These are phyloP conservation scores for Heterodera filipjevi DNA, from an alignment of 2,888 invertebrate genomes.

Conservation along the genomic window DNA sequence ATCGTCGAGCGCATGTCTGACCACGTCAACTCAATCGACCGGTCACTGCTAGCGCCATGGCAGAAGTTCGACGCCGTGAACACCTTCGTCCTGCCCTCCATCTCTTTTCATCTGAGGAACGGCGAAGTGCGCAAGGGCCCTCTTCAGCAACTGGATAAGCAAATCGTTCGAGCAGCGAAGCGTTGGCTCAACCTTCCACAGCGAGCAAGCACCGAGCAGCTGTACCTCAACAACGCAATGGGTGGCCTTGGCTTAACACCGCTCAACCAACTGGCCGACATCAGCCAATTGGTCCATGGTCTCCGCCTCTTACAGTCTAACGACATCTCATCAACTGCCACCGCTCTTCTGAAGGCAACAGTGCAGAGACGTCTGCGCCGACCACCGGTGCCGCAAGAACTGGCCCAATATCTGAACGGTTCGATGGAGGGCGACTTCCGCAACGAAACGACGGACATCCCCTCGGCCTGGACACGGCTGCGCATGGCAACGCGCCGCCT, in stretches of 20 bases:
- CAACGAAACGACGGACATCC: background rate
- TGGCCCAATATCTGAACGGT: slow-evolving; percentile 17
- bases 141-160: slow-evolving; percentile 64
- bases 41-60: slow-evolving; percentile 33
- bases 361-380: background rate
- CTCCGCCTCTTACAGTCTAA: background rate
- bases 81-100: slow-evolving; percentile 29
- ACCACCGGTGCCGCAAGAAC: background rate
- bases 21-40: slow-evolving; percentile 18
- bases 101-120: slow-evolving; percentile 26
- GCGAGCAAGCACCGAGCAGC: background rate
- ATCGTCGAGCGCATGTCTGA: background rate
- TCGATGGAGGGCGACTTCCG: slow-evolving; percentile 7
- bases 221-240: background rate
- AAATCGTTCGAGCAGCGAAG: background rate
- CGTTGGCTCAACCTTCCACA: background rate
- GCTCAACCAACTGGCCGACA: background rate
- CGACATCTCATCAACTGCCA: background rate
- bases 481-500: slow-evolving; percentile 1
- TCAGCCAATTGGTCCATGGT: background rate
- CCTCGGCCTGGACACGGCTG: slow-evolving; percentile 8
- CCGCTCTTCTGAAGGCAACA: background rate
- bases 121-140: slow-evolving; percentile 39
- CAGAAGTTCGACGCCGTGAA: slow-evolving; percentile 35
- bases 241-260: background rate